Percentiles rank a stretch among this genome's conserved stretches.
Conservation (phyloP, 2,113 vertebrate species). For the Lepisosteus oculatus region DNA sequence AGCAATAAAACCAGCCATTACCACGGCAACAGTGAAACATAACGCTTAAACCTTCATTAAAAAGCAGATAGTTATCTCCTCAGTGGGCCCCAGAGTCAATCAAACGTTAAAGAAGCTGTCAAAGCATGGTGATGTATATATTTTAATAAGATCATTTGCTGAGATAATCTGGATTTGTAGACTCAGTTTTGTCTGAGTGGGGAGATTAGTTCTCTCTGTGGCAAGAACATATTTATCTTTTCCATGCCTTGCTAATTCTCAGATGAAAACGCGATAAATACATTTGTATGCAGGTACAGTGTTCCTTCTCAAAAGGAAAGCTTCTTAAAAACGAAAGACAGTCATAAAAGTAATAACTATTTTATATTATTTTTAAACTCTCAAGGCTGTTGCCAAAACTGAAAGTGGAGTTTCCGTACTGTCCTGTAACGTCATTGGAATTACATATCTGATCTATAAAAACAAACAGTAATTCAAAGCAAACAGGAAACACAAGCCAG, state of each 20-base stretch:
- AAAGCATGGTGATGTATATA: not conserved
- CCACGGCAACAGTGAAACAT: not conserved
- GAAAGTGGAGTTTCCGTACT: too few relatives aligned
- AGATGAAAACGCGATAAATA: not conserved
- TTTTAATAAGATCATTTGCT: not conserved
- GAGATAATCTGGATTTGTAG: not conserved
- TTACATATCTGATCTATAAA: too few relatives aligned
- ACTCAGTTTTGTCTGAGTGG: not conserved
- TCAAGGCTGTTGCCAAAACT: too few relatives aligned
- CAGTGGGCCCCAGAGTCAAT: conserved; percentile 1
- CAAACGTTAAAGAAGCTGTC: not conserved
- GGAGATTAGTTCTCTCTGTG: not conserved
- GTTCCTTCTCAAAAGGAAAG: not conserved
- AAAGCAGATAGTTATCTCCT: not conserved
- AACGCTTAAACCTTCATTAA: not conserved
- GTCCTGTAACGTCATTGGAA: too few relatives aligned
- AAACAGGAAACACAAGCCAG: too few relatives aligned
- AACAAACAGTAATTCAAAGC: too few relatives aligned
- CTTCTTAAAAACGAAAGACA: not conserved
- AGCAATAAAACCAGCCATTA: not conserved
- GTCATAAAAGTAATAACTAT: too few relatives aligned
- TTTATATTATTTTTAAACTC: too few relatives aligned
- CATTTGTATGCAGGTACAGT: not conserved
- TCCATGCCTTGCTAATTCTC: not conserved
- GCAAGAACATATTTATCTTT: not conserved